A percentile compares a stretch with the other conserved stretches of the same genome.
Conservation (phyloP, 2,113 vertebrate genomes). For the Phrynosoma blainvillii region DNA sequence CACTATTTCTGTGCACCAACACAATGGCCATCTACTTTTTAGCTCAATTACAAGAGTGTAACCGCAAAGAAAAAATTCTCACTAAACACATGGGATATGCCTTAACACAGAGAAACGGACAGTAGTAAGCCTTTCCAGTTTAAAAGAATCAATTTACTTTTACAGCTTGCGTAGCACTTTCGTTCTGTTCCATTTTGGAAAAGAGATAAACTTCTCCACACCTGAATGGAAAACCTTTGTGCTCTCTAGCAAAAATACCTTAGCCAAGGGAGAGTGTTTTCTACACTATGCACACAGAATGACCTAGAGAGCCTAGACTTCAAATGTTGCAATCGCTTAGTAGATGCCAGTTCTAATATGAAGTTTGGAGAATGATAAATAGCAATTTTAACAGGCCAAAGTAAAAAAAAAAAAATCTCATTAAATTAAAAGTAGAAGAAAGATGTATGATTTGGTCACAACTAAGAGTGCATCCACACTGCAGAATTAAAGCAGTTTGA, state of each 20-base stretch:
- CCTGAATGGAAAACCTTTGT: neutral
- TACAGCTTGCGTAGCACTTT: conserved; percentile 51
- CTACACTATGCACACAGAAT: neutral
- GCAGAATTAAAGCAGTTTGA: too few species aligned
- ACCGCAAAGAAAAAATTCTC: conserved; percentile 41
- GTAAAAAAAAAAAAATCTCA: neutral
- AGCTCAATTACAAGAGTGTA: conserved; percentile 39
- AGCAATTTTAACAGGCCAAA: neutral
- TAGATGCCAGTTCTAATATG: neutral
- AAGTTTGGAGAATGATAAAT: neutral
- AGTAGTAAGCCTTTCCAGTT: conserved; percentile 39
- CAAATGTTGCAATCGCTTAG: neutral
- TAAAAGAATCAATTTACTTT: conserved; percentile 34
- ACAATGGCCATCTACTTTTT: rapidly evolving
- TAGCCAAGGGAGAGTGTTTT: neutral
- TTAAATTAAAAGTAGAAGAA: neutral
- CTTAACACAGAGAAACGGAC: conserved; percentile 31
- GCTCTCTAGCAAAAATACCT: neutral
- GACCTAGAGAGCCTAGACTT: neutral
- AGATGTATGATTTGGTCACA: neutral
- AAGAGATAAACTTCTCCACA: conserved; percentile 42
- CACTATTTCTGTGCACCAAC: rapidly evolving
- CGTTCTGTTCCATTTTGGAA: conserved; percentile 53
- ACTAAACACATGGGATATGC: conserved; percentile 40
- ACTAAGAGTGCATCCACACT: too few species aligned